These are phyloP conservation scores for Drosophila jambulina DNA, from an alignment of 1,140 invertebrate genomes.

Conservation along the genomic window DNA sequence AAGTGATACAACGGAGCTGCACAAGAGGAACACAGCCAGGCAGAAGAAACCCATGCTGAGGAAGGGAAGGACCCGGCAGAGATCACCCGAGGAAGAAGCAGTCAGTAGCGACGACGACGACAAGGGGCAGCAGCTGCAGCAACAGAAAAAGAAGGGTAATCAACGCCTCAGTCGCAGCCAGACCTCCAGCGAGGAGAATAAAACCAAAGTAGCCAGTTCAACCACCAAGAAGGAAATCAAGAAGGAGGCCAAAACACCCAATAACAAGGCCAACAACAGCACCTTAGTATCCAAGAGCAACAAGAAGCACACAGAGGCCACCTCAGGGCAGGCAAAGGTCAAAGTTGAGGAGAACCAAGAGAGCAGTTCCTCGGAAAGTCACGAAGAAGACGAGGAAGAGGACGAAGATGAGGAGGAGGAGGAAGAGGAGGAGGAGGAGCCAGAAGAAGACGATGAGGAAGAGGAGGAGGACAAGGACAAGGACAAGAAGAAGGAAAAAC, in stretches of 20 bases:
- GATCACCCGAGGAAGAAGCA: conserved; percentile 23
- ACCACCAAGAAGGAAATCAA: conserved; percentile 11
- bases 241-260: conserved; percentile 23
- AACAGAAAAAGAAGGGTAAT: conserved; percentile 10
- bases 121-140: conserved; percentile 17
- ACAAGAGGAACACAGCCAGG: conserved; percentile 68
- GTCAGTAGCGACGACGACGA: conserved; percentile 11
- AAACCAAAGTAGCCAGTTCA: conserved; percentile 4
- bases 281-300: conserved; percentile 3
- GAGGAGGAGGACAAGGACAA: background rate
- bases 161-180: conserved; percentile 8
- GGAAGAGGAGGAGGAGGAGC: conserved; percentile 12
- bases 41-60: conserved; percentile 73
- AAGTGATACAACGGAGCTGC: conserved; percentile 75
- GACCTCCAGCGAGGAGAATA: conserved; percentile 42
- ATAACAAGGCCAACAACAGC: conserved; percentile 19
- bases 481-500: conserved; percentile 20
- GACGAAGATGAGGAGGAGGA: conserved; percentile 11
- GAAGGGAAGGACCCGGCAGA: conserved; percentile 57
- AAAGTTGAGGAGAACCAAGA: conserved; percentile 25
- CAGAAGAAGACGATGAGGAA: conserved; percentile 3
- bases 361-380: conserved; percentile 20
- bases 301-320: conserved; percentile 2
- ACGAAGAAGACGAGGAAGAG: conserved; percentile 33
- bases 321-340: background rate